Conservation (phyloP, 37 sponge, comb jelly and placozoan genomes). For the Bolinopsis microptera region DNA sequence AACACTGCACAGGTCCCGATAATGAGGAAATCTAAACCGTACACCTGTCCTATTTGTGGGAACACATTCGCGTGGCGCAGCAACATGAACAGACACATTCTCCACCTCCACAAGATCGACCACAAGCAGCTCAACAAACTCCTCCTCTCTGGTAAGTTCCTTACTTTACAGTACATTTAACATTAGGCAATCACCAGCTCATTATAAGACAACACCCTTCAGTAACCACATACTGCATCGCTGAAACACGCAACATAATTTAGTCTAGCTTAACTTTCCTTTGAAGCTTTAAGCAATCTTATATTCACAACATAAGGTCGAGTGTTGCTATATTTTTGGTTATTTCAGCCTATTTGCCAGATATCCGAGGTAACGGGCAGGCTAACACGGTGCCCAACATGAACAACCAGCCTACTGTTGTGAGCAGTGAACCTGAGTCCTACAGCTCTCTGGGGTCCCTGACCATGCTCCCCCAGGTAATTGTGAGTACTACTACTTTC, state of each 20-base stretch:
- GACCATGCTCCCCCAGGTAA: conserved; percentile 64
- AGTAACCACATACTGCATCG: too few relatives aligned
- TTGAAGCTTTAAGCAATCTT: too few relatives aligned
- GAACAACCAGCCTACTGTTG: neutral
- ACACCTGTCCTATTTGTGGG: conserved; percentile 62
- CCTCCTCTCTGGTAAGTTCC: conserved; percentile 36
- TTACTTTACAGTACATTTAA: too few relatives aligned
- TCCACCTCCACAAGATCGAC: conserved; percentile 64
- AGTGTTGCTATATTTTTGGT: neutral
- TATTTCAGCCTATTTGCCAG: conserved; percentile 32
- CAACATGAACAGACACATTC: conserved; percentile 64
- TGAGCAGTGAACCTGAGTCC: neutral
- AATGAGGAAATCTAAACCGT: conserved; percentile 53
- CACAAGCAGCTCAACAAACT: conserved; percentile 66
- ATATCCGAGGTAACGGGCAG: neutral
- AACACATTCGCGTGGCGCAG: conserved; percentile 64
- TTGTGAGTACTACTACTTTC: neutral
- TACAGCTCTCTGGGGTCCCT: conserved; percentile 35
- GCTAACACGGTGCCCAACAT: neutral
- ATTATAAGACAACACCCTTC: too few relatives aligned
- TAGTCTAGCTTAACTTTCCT: too few relatives aligned
- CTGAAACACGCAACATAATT: too few relatives aligned
- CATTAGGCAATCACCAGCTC: too few relatives aligned
- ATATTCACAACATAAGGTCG: too few relatives aligned
- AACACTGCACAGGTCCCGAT: conserved; percentile 44